These are phyloP conservation scores for Eristalis pertinax DNA, from an alignment of 2,888 invertebrate species.

Conservation along the genomic window DNA sequence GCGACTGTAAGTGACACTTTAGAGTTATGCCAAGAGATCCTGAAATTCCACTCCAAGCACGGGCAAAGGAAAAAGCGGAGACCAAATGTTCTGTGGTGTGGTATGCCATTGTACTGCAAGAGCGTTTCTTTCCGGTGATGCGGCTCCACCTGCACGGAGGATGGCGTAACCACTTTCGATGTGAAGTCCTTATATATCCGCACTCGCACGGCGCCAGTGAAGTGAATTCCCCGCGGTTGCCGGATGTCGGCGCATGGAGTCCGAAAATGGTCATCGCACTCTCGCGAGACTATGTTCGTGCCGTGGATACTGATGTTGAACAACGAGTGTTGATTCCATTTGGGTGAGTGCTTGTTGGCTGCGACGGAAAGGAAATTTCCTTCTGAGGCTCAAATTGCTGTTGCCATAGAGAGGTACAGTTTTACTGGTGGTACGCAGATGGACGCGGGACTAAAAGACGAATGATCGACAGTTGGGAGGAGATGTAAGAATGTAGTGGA, in stretches of 20 bases:
- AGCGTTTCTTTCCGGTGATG: not conserved
- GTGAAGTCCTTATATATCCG: slow-evolving; percentile 47
- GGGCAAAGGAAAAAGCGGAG: not conserved
- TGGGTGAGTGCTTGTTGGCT: slow-evolving; percentile 30
- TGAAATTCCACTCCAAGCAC: slow-evolving; percentile 29
- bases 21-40: slow-evolving; percentile 62
- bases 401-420: not conserved
- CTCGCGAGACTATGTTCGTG: slow-evolving; percentile 31
- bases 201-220: slow-evolving; percentile 58
- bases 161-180: slow-evolving; percentile 56
- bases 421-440: slow-evolving; percentile 13
- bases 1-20: slow-evolving; percentile 70
- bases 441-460: slow-evolving; percentile 40
- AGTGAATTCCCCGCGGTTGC: slow-evolving; percentile 53
- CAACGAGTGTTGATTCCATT: slow-evolving; percentile 44
- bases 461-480: slow-evolving; percentile 22
- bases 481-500: not conserved
- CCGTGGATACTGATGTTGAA: slow-evolving; percentile 8
- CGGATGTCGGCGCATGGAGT: slow-evolving; percentile 18
- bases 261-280: slow-evolving; percentile 50
- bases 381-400: slow-evolving; percentile 7
- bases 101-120: not conserved
- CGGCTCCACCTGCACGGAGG: slow-evolving; percentile 39
- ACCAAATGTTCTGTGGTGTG: slow-evolving; percentile 33
- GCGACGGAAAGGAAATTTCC: slow-evolving; percentile 25